A percentile compares a stretch with the other conserved stretches of the same genome.
Conservation (phyloP, 2,888 invertebrate genomes). For the Euphydryas editha region DNA sequence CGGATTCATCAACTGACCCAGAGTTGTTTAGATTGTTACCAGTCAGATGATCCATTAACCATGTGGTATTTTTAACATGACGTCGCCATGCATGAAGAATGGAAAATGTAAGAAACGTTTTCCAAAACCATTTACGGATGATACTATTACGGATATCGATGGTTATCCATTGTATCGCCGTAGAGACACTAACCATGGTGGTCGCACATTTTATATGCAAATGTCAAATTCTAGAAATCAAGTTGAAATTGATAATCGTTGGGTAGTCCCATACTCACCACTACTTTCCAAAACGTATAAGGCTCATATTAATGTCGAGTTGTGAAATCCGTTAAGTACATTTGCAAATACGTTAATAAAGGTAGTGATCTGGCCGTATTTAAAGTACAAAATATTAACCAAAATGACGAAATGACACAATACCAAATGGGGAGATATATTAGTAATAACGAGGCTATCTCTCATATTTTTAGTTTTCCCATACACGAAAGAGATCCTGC, state of each 20-base stretch:
- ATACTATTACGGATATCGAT: constrained; percentile 47
- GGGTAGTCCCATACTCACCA: background rate
- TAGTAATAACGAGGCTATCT: constrained; percentile 35
- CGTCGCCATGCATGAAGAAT: constrained; percentile 44
- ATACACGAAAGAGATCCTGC: background rate
- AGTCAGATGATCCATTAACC: background rate
- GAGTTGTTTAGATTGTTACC: constrained; percentile 2
- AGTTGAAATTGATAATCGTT: background rate
- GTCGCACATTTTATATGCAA: background rate
- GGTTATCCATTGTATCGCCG: constrained; percentile 38
- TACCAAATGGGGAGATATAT: constrained; percentile 37
- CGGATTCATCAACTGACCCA: background rate
- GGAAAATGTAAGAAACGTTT: constrained; percentile 54
- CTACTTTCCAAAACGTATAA: background rate
- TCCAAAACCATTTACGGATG: constrained; percentile 49
- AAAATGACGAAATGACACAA: constrained; percentile 35
- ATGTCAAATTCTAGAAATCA: background rate
- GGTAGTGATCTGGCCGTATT: constrained; percentile 8
- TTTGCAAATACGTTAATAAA: too few species aligned
- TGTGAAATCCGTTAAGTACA: too few species aligned
- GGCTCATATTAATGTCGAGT: too few species aligned
- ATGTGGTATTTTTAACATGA: constrained; percentile 39
- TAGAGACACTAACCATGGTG: background rate
- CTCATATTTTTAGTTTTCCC: background rate
- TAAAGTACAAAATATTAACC: constrained; percentile 32